Conservation (phyloP, 1,140 invertebrate genomes). For the Batillaria attramentaria region DNA sequence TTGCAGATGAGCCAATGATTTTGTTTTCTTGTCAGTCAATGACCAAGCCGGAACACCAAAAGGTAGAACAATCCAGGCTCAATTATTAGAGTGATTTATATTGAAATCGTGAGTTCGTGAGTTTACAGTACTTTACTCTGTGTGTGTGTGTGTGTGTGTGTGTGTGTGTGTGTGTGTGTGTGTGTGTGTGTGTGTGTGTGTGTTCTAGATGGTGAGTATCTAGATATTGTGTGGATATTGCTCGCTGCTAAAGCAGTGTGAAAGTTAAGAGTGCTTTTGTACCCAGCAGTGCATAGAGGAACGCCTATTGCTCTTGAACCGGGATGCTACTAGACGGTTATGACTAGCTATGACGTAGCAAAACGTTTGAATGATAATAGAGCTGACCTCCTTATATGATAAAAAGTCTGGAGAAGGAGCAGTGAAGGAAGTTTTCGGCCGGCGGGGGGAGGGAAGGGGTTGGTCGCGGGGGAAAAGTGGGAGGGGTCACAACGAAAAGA, state of each 20-base stretch:
- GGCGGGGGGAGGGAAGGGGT: not conserved
- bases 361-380: conserved; percentile 4
- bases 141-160: conserved; percentile 1
- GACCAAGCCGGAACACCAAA: no score
- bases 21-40: no score
- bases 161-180: conserved; percentile 4
- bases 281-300: no score
- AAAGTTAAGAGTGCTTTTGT: no score
- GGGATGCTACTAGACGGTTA: no score
- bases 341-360: no score
- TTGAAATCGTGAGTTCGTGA: not conserved
- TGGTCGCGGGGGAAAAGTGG: not conserved
- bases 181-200: conserved; percentile 7
- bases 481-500: not conserved
- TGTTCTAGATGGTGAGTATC: not conserved
- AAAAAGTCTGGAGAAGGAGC: not conserved
- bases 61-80: not conserved
- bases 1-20: no score
- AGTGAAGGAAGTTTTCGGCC: not conserved
- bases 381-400: not conserved
- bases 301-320: no score
- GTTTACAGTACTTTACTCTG: not conserved
- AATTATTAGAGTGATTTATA: not conserved
- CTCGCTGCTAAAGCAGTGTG: no score
- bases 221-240: no score